These are phyloP conservation scores for Larimichthys crocea DNA, from an alignment of 2,113 vertebrate genomes.

Conservation along the genomic window DNA sequence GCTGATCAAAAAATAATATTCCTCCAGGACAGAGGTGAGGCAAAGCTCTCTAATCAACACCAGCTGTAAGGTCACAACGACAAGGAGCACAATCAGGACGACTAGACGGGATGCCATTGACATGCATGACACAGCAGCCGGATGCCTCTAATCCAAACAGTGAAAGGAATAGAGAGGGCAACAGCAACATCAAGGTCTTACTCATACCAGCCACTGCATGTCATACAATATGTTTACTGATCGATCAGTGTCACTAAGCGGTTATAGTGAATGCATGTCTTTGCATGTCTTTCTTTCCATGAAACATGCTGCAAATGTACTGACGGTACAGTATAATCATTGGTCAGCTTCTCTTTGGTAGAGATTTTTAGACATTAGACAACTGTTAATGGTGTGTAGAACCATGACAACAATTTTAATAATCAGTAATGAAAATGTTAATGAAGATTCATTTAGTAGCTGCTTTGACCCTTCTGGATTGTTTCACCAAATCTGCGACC, in stretches of 20 bases:
- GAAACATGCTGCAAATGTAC: neutral
- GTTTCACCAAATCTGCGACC: neutral
- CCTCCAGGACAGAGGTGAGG: constrained; percentile 36
- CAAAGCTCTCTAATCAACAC: constrained; percentile 45
- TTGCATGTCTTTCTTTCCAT: neutral
- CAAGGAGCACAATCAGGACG: constrained; percentile 48
- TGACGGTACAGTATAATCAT: neutral
- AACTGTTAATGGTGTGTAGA: neutral
- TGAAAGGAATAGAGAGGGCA: constrained; percentile 17
- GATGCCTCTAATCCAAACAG: constrained; percentile 29
- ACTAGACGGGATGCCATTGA: constrained; percentile 43
- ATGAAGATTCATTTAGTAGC: neutral
- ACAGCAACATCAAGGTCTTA: constrained; percentile 37
- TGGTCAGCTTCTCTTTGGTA: neutral
- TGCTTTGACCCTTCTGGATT: neutral
- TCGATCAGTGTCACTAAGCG: neutral
- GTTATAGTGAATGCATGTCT: neutral
- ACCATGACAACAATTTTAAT: neutral
- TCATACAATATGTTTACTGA: constrained; percentile 11
- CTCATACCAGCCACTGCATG: neutral
- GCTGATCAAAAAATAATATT: neutral
- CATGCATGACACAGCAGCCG: constrained; percentile 55
- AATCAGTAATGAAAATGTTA: neutral
- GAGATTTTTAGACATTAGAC: neutral
- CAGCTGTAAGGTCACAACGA: constrained; percentile 37